Evolutionary conservation across 2,113 vertebrate species (phyloP), one percentile per base, ranked within the genome.

Genomic region (Sus scrofa): DNA sequence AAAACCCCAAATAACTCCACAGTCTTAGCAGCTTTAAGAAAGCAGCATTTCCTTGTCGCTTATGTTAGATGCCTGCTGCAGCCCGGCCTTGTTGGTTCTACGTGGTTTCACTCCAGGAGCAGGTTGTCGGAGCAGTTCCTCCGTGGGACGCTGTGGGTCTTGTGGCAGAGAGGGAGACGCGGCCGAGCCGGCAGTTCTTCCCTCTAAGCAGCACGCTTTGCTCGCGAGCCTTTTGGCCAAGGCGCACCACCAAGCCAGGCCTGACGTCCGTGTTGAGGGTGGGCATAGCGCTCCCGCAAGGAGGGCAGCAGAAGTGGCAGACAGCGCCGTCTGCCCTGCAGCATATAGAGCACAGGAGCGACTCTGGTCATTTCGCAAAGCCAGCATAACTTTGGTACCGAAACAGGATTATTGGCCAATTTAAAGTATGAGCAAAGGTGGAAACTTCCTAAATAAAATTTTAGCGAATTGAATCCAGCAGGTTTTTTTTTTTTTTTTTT

Each of bases 181-280:
- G 26, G 34, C 32, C 37, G 63, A 71, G 3, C 22, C 16, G 7
- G n/a, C 20, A 3, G 8, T 16, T 20, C n/a, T n/a, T 16, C 15
- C 10, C 27, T 5, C 27, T 2, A 30, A 20, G 30, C 18, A 8
- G 7, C 7, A 27, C 86, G 1, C 7, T 14, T 14, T 4, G 3
- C 22, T 27, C 30, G 14, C 27, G 65, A 22, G 27, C 73, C 11
- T 11, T 75, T 14, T 75, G 70, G 27, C 34, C 22, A 34, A 10
- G 50, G 63, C 3, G 4, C 12, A 2, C 6, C 52, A 8, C 1
- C 6, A 2, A 27, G 20, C 24, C 44, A 2, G 13, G 52, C 19
- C 93, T 20, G 68, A 27, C 7, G 0, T 20, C 14, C 14, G 11
- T 7, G 22, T 16, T 1, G 15, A 19, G 12, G 3, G 18, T 52